Conservation (phyloP, 2,888 invertebrate genomes). For the Drosophila fulvimacula region DNA sequence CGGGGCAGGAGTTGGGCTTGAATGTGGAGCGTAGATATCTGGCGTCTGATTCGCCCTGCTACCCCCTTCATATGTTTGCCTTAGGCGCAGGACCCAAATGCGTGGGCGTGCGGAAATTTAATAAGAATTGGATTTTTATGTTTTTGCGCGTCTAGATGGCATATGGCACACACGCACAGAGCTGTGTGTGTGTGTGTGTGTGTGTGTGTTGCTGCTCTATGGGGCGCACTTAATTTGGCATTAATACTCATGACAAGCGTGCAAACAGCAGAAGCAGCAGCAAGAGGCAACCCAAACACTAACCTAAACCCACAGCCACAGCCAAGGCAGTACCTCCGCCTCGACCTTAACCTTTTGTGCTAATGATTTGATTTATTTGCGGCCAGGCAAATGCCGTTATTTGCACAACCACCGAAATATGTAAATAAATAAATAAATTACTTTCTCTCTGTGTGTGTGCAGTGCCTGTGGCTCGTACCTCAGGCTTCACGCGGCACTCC, state of each 20-base stretch:
- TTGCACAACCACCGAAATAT: conserved; percentile 48
- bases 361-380: conserved; percentile 75
- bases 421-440: conserved; percentile 62
- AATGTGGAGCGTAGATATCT: neutral
- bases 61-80: conserved; percentile 33
- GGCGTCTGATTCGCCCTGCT: conserved; percentile 6
- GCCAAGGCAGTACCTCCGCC: neutral
- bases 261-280: conserved; percentile 6
- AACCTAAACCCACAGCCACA: neutral
- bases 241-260: conserved; percentile 48
- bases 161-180: conserved; percentile 40
- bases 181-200: neutral
- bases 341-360: conserved; percentile 58
- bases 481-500: too few relatives aligned
- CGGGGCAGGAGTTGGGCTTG: neutral
- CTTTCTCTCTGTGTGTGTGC: neutral
- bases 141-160: conserved; percentile 64
- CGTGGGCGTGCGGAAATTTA: conserved; percentile 77
- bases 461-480: too few relatives aligned
- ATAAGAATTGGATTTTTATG: conserved; percentile 78
- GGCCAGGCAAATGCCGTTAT: conserved; percentile 44
- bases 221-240: conserved; percentile 65
- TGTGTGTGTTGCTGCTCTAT: conserved; percentile 36
- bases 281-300: neutral
- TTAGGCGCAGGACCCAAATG: conserved; percentile 33